Conservation (phyloP, 2,888 invertebrate species). For the Drosophila birchii region DNA sequence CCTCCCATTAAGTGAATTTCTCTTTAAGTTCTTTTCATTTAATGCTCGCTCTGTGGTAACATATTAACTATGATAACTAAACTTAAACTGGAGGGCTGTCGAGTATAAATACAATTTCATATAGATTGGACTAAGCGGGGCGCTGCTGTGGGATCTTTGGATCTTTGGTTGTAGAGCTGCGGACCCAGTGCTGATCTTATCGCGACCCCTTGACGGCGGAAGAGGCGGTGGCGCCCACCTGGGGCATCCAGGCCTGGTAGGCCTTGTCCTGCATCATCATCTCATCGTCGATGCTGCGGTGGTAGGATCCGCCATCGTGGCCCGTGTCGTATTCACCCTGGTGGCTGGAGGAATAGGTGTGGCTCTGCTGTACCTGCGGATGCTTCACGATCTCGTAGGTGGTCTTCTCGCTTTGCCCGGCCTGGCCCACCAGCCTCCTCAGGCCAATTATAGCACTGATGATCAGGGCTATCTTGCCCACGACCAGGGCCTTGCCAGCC, state of each 20-base stretch:
- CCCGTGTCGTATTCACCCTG: constrained; percentile 88
- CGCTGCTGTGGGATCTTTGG: constrained; percentile 23
- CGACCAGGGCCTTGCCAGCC: constrained; percentile 92
- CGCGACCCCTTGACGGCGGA: constrained; percentile 54
- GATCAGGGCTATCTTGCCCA: constrained; percentile 93
- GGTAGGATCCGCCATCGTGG: constrained; percentile 87
- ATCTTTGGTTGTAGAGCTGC: constrained; percentile 72
- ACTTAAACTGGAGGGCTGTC: constrained; percentile 51
- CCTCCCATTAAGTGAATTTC: neutral
- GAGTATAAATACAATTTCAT: constrained; percentile 71
- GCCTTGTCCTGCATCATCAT: constrained; percentile 88
- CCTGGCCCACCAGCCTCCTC: constrained; percentile 90
- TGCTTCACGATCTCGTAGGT: constrained; percentile 94
- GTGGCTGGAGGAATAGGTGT: constrained; percentile 89
- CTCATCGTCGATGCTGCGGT: constrained; percentile 87
- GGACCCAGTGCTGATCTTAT: constrained; percentile 38
- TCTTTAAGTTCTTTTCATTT: constrained; percentile 17
- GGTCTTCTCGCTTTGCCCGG: constrained; percentile 89
- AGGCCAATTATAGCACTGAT: constrained; percentile 92
- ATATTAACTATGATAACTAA: constrained; percentile 53
- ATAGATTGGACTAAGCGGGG: constrained; percentile 62
- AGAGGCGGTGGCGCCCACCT: constrained; percentile 37
- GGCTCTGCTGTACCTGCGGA: constrained; percentile 92
- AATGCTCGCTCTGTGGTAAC: constrained; percentile 54
- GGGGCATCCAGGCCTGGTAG: constrained; percentile 86